Evolutionary conservation across 2,113 vertebrate genomes (phyloP).

Genomic region (Oncorhynchus kisutch): DNA sequence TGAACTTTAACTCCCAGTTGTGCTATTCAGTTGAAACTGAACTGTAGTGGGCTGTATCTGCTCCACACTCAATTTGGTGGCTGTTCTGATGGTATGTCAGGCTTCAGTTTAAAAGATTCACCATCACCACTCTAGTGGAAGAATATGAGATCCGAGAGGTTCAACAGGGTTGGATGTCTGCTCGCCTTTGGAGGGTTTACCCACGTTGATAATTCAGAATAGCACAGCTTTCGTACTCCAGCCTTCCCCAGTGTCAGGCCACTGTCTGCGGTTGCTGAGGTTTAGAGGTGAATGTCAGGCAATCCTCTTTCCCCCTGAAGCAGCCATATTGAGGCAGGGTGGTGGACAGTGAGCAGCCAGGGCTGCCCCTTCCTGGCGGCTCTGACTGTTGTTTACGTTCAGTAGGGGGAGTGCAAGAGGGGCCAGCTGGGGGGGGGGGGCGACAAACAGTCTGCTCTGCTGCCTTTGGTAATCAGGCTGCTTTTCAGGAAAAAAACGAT

Average conservation of each 20-base stretch:
- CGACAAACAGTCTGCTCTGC: not conserved
- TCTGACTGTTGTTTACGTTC: constrained; percentile 38
- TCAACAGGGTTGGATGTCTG: not conserved
- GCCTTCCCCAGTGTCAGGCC: constrained; percentile 12
- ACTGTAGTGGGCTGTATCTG: not conserved
- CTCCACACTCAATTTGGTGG: not conserved
- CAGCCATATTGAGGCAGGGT: constrained; percentile 15
- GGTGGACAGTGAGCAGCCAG: not conserved
- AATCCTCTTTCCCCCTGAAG: constrained; percentile 7
- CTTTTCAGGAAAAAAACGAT: not conserved
- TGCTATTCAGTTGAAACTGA: no score
- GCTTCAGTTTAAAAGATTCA: not conserved
- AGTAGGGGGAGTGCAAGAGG: constrained; percentile 24
- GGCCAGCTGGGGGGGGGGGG: constrained; percentile 25
- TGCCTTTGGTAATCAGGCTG: constrained; percentile 5
- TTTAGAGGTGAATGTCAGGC: constrained; percentile 15
- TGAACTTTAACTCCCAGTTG: no score
- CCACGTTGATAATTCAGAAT: constrained; percentile 10
- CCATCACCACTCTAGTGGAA: no score
- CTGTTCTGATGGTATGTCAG: not conserved
- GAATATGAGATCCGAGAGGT: no score
- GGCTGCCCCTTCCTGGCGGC: constrained; percentile 17
- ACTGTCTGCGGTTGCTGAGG: constrained; percentile 20
- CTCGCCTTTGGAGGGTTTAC: not conserved
- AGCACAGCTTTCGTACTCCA: constrained; percentile 19